phyloP scores from a whole-genome alignment of 2,797 vertebrate genomes.

The Rhabdophis nuchalis region DNA sequence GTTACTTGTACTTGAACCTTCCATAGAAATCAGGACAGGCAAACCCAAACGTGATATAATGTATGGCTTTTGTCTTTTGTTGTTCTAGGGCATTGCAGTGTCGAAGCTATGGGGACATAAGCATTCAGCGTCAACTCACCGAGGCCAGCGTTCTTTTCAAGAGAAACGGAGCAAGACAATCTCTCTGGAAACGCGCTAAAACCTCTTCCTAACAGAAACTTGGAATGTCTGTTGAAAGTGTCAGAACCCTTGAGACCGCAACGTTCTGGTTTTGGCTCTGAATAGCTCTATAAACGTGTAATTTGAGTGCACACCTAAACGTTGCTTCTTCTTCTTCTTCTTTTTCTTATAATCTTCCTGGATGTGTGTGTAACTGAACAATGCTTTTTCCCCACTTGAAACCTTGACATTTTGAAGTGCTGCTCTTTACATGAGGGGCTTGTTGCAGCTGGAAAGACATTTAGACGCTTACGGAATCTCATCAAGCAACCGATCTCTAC shows the following conservation, averaged over 20 bases:
- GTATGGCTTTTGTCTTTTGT: neutral
- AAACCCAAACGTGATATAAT: neutral
- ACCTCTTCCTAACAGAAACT: neutral
- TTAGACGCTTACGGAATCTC: neutral
- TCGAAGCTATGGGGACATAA: neutral
- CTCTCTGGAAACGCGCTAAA: neutral
- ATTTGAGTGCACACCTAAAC: conserved; percentile 1
- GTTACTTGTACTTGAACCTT: neutral
- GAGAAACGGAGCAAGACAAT: neutral
- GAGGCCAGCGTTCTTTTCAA: neutral
- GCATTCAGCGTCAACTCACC: neutral
- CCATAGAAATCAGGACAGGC: neutral
- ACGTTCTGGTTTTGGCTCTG: neutral
- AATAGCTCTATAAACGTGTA: neutral
- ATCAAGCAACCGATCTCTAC: neutral
- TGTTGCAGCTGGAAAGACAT: neutral
- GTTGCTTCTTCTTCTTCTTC: neutral
- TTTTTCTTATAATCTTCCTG: neutral
- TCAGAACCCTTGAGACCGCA: neutral
- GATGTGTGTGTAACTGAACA: neutral
- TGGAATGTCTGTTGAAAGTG: neutral
- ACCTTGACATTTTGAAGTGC: neutral
- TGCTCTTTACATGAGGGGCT: neutral
- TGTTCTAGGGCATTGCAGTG: neutral
- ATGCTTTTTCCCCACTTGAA: neutral